phyloP scores from a whole-genome alignment of 2,113 vertebrate species.

The Leucosticte australis region DNA sequence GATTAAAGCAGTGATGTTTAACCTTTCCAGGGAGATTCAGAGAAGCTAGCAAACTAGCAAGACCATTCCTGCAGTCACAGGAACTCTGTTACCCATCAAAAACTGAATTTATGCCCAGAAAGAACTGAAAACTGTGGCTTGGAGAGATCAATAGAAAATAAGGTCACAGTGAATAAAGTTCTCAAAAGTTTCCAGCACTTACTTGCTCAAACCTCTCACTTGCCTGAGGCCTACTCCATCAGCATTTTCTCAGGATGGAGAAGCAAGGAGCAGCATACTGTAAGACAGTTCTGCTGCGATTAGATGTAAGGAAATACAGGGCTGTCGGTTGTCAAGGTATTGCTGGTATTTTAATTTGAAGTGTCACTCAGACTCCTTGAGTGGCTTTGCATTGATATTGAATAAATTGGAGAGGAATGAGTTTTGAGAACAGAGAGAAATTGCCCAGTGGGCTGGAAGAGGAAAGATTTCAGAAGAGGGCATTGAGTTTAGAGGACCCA shows the following conservation, averaged over 20 bases:
- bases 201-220: not conserved
- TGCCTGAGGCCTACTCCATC: constrained; percentile 32
- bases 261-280: not conserved
- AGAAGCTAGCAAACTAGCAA: not conserved
- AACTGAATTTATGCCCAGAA: not conserved
- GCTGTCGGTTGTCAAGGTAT: not conserved
- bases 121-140: not conserved
- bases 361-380: constrained; percentile 28
- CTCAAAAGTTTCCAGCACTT: constrained; percentile 19
- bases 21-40: not conserved
- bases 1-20: not conserved
- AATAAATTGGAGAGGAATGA: constrained; percentile 32
- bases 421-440: not conserved
- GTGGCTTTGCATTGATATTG: constrained; percentile 6
- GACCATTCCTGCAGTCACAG: not conserved
- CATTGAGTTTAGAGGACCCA: not conserved
- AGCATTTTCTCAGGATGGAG: constrained; percentile 21
- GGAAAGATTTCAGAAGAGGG: not conserved
- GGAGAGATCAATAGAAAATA: constrained; percentile 13
- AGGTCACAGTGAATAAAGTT: constrained; percentile 36
- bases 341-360: constrained; percentile 45
- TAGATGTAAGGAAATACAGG: constrained; percentile 22
- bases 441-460: not conserved
- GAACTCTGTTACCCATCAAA: not conserved
- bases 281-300: constrained; percentile 15